Evolutionary conservation across 2,888 invertebrate genomes (phyloP), one percentile per base, ranked within the genome.

Genomic region (Ferdinandea cuprea): DNA sequence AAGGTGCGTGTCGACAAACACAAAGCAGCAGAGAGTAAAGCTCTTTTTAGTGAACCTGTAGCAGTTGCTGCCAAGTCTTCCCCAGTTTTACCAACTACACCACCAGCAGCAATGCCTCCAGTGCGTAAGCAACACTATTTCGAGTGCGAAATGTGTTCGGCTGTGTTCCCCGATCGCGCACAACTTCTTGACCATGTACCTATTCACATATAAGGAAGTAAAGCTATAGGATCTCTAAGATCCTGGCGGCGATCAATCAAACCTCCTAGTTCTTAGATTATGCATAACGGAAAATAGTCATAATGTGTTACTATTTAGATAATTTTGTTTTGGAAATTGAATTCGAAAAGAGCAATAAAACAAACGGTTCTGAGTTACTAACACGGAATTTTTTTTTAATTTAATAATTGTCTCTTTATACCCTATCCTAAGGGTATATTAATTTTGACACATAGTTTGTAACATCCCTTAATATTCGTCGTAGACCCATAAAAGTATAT

Each of bases 81-180:
- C 15, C 63, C 78, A 15, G 25, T 32, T 25, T 50, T 56, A 17
- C 54, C 65, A 11, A 46, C 83, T 1, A n/a, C n/a, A n/a, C 66
- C 72, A 11, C 19, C 77, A 8, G 25, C 66, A n/a, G 15, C 77
- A 4, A 19, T 17, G 2, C 37, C 68, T 35, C 77, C 81, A 11
- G 72, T 68, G 17, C 87, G 86, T 2, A 86, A 87, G n/a, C 86
- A 86, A 6, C 89, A 89, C 85, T 94, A 94, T 46, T 95, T 93
- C 90, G 94, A 94, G 86, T 96, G 96, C 89, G 96, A 96, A 90
- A 96, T 96, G 95, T 96, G 96, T 89, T 93, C 94, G 66, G 93
- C 94, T 54, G 93, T 94, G 86, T 96, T 96, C 90, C 92, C 93
- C 8, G 94, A 94, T 85, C 93, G 95, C 59, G 94, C 95, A 59